phyloP scores from a whole-genome alignment of 1,140 invertebrate species.

The Cotesia typhae region DNA sequence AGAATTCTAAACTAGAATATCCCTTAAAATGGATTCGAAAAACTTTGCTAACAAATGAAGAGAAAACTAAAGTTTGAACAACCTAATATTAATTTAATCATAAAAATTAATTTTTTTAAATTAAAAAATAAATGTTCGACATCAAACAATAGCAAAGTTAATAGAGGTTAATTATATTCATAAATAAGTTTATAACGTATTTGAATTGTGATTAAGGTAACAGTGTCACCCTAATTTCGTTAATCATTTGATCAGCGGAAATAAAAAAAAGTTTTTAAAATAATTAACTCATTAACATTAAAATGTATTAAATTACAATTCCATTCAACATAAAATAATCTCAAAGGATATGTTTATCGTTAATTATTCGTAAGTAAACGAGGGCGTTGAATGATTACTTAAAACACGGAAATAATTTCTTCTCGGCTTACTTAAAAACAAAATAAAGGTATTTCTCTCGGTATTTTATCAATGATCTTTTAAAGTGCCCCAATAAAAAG shows the following conservation, averaged over 20 bases:
- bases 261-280: no score
- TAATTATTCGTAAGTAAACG: constrained; percentile 24
- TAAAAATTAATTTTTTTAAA: constrained; percentile 4
- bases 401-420: constrained; percentile 33
- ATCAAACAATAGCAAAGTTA: background rate
- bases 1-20: no score
- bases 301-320: background rate
- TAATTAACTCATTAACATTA: background rate
- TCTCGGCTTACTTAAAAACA: constrained; percentile 3
- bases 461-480: constrained; percentile 36
- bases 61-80: background rate
- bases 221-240: background rate
- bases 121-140: constrained; percentile 6
- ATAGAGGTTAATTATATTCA: constrained; percentile 7
- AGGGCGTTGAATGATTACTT: constrained; percentile 26
- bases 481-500: constrained; percentile 21
- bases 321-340: constrained; percentile 18
- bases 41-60: no score
- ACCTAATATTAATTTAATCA: background rate
- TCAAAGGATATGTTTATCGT: constrained; percentile 10
- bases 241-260: background rate
- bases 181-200: background rate
- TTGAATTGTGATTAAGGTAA: background rate
- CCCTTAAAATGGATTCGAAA: no score
- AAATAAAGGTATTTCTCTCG: constrained; percentile 12